Percentiles rank a stretch among this genome's conserved stretches.
phyloP scores from a whole-genome alignment of 2,113 vertebrate species.

The Emydocephalus ijimae region DNA sequence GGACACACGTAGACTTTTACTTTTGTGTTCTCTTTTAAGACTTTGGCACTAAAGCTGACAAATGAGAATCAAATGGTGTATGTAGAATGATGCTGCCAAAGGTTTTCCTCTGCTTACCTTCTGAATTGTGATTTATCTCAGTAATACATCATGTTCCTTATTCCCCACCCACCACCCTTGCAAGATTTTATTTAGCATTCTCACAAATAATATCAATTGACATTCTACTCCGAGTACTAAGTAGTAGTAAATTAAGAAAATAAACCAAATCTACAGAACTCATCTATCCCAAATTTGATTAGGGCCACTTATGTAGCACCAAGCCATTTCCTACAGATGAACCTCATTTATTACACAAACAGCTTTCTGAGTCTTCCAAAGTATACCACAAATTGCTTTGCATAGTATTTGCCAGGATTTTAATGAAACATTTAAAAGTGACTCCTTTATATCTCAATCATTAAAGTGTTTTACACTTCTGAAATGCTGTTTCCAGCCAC shows the following conservation, averaged over 20 bases:
- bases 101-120: slow-evolving; percentile 74
- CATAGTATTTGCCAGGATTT: slow-evolving; percentile 57
- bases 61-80: slow-evolving; percentile 89
- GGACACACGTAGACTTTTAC: slow-evolving; percentile 70
- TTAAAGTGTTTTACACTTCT: slow-evolving; percentile 30
- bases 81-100: slow-evolving; percentile 78
- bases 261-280: slow-evolving; percentile 66
- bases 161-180: slow-evolving; percentile 70
- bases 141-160: slow-evolving; percentile 76
- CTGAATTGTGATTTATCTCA: slow-evolving; percentile 78
- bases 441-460: slow-evolving; percentile 52
- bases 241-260: slow-evolving; percentile 80
- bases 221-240: slow-evolving; percentile 70
- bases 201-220: slow-evolving; percentile 80
- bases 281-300: slow-evolving; percentile 77
- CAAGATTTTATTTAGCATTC: slow-evolving; percentile 82
- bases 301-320: slow-evolving; percentile 62
- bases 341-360: slow-evolving; percentile 68
- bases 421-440: slow-evolving; percentile 60
- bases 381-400: slow-evolving; percentile 49
- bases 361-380: slow-evolving; percentile 42
- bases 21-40: slow-evolving; percentile 73
- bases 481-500: slow-evolving; percentile 28
- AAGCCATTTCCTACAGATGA: slow-evolving; percentile 69
- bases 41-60: slow-evolving; percentile 75